Evolutionary conservation across 2,113 vertebrate genomes (phyloP).

Genomic region (Clupea harengus): DNA sequence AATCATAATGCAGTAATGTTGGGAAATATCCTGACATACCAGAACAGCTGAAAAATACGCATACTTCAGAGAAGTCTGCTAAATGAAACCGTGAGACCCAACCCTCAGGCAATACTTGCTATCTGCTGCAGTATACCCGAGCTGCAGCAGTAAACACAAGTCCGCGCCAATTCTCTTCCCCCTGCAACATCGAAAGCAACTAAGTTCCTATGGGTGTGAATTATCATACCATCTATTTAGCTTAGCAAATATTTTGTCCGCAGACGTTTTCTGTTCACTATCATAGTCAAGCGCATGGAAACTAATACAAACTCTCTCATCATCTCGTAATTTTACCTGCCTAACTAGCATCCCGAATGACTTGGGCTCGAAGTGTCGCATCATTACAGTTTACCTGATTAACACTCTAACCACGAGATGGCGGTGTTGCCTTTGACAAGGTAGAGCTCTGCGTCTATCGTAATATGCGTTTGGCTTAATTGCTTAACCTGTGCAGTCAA

Average conservation of each 20-base stretch:
- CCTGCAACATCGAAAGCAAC: not conserved
- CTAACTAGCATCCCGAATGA: not conserved
- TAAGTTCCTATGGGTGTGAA: not conserved
- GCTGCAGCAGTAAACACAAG: not conserved
- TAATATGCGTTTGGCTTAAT: not conserved
- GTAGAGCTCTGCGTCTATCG: not conserved
- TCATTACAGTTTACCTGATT: no score
- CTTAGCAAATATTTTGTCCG: not conserved
- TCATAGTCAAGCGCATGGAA: not conserved
- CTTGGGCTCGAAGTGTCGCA: no score
- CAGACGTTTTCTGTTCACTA: not conserved
- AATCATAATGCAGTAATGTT: not conserved
- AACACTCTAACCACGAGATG: slow-evolving; percentile 46
- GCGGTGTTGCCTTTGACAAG: slow-evolving; percentile 39
- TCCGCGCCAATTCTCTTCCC: not conserved
- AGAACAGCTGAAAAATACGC: slow-evolving; percentile 14
- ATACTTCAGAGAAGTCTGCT: slow-evolving; percentile 30
- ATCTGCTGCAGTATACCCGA: not conserved
- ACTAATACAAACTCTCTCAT: not conserved
- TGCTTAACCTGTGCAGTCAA: not conserved
- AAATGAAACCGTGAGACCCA: not conserved
- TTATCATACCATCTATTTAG: no score
- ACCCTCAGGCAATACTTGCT: not conserved
- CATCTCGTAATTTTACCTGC: not conserved
- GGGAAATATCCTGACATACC: slow-evolving; percentile 16